These are phyloP conservation scores for Pantherophis alleghaniensis DNA, from an alignment of 2,797 vertebrate genomes.

Conservation along the genomic window DNA sequence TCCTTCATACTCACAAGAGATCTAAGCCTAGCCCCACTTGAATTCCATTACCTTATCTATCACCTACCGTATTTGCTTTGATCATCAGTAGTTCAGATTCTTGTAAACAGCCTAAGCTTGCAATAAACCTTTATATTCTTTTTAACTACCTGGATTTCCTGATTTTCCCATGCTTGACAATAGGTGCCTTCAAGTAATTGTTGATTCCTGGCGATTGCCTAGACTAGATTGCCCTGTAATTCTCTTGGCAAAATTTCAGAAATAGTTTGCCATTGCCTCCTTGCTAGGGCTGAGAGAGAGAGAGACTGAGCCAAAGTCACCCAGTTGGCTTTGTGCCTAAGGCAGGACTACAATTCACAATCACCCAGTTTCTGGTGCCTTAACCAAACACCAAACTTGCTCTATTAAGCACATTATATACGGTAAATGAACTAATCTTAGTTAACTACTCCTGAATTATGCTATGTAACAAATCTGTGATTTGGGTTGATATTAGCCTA, in stretches of 20 bases:
- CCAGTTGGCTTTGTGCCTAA: background rate
- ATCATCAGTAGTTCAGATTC: background rate
- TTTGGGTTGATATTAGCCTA: background rate
- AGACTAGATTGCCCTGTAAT: background rate
- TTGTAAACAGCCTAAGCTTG: background rate
- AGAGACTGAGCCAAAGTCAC: background rate
- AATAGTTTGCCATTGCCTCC: too few species aligned
- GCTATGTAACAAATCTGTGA: background rate
- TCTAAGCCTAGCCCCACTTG: background rate
- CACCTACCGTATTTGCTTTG: background rate
- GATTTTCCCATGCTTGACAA: background rate
- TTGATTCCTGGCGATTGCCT: background rate
- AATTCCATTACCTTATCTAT: background rate
- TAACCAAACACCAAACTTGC: background rate
- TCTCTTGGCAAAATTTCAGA: background rate
- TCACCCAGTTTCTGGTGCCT: background rate
- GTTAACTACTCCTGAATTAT: background rate
- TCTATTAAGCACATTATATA: background rate
- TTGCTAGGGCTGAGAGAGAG: background rate
- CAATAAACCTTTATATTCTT: background rate
- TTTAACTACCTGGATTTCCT: background rate
- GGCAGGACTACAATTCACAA: background rate
- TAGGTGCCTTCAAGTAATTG: background rate
- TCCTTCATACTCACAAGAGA: background rate
- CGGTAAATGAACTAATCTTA: background rate